Evolutionary conservation across 2,113 vertebrate genomes (phyloP).

Genomic region (Hystrix cristata): DNA sequence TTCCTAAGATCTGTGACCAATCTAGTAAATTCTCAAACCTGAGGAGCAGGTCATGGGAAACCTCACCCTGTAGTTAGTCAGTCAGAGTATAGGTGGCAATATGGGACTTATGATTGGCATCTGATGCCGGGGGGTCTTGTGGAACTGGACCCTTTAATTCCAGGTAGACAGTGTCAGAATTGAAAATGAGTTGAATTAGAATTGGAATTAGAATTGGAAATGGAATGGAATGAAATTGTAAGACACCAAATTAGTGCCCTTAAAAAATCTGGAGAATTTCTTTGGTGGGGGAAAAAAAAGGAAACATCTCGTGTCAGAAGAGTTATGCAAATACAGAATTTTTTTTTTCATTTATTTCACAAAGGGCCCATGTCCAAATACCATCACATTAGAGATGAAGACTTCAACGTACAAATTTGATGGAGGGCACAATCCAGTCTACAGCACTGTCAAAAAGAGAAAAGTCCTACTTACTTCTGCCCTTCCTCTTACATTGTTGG

Average conservation of each 20-base stretch:
- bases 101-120: background rate
- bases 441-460: background rate
- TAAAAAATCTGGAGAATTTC: background rate
- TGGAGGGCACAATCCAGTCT: background rate
- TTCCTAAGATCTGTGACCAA: background rate
- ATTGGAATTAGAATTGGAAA: too few species aligned
- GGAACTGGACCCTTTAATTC: background rate
- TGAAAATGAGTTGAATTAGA: background rate
- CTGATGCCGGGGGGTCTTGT: background rate
- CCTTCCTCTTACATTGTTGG: background rate
- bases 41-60: background rate
- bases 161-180: background rate
- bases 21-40: background rate
- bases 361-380: background rate
- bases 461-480: background rate
- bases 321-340: background rate
- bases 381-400: background rate
- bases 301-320: background rate
- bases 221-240: background rate
- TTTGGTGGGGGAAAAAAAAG: background rate
- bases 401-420: background rate
- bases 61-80: background rate
- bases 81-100: background rate
- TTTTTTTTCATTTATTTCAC: background rate
- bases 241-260: background rate